Evolutionary conservation across 2,113 vertebrate genomes (phyloP).

Genomic region (Dryoscopus gambensis): DNA sequence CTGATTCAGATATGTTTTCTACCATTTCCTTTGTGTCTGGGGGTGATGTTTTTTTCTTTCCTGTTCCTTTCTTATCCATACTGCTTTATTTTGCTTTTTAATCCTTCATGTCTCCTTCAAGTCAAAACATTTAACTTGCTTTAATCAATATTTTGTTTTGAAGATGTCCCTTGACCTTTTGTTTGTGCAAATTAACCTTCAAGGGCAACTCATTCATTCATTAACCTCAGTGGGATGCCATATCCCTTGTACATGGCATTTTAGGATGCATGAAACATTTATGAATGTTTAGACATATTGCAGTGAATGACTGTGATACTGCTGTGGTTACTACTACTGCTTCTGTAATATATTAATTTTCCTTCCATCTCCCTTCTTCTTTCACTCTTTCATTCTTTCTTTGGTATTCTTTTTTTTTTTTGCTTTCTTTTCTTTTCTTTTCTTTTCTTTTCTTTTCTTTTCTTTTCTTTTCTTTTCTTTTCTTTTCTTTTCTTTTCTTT

Average conservation of each 20-base stretch:
- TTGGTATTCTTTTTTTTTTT: neutral
- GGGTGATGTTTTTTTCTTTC: constrained; percentile 63
- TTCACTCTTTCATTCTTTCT: neutral
- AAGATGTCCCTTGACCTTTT: constrained; percentile 76
- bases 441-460: too few species aligned
- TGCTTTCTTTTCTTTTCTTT: fast-evolving
- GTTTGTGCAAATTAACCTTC: constrained; percentile 63
- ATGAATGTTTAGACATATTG: constrained; percentile 16
- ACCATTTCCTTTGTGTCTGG: constrained; percentile 73
- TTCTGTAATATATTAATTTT: neutral
- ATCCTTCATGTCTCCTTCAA: constrained; percentile 80
- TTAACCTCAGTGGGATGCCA: constrained; percentile 29
- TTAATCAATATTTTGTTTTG: constrained; percentile 78
- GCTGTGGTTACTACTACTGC: neutral
- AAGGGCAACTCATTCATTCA: constrained; percentile 54
- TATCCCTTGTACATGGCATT: constrained; percentile 24
- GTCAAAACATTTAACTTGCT: constrained; percentile 82
- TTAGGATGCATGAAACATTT: constrained; percentile 51
- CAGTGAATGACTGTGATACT: neutral
- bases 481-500: too few species aligned
- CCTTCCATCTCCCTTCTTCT: neutral
- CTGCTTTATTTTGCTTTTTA: constrained; percentile 74
- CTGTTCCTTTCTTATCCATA: constrained; percentile 73
- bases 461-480: too few species aligned
- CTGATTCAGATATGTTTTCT: constrained; percentile 79